Base-by-base conservation (phyloP, 2,113 vertebrate species). In the Taurulus bubalis region DNA sequence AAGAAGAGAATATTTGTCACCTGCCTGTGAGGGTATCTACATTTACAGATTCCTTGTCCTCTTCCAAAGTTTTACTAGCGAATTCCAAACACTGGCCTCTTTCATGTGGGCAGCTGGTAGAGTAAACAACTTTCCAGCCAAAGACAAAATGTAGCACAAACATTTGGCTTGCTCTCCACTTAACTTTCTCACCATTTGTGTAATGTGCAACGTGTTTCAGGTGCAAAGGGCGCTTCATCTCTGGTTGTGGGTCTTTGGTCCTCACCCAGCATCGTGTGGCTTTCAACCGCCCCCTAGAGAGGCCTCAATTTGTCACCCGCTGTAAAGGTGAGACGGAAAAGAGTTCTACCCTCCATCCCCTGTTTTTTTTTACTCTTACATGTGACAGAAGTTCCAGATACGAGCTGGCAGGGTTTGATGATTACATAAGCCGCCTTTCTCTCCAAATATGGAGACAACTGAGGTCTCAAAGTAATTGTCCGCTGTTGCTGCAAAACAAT, bases 271-370 rank as follows among this genome's bases (percentile, higher is more conserved):
- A 97, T 88, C 94, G 95, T 2, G 92, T 99, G 6, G 95, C 95
- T 93, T 98, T 99, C 89, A 95, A 63, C 59, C 96, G 96, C 34
- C 97, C 97, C 34, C 93, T 99, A 55, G 97, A 99, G 90, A 98
- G 95, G 91, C 91, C 93, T 18, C 90, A 95, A 38, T 99, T 99
- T 84, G 91, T 97, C 72, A 77, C 94, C 82, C 96, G 91, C 45
- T 98, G 97, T 84, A 97, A 97, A 98, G 97, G 98, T 99, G 93
- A 95, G 87, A 87, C 28, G 75, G 79, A 83, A 80, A 87, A 16
- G 63, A 87, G 60, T 42, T 60, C 69, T 3, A 9, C 10, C 38
- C 10, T 49, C 53, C 22, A 9, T n/a, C 53, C 49, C 53, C 53
- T 6, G 38, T 55, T 40, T 40, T 11, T 60, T 63, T 75, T 67